A percentile compares a stretch with the other conserved stretches of the same genome.
These are phyloP conservation scores for roundworm (Caenorhabditis elegans) DNA, from an alignment of 1,140 invertebrate genomes.

Conservation along the genomic window DNA sequence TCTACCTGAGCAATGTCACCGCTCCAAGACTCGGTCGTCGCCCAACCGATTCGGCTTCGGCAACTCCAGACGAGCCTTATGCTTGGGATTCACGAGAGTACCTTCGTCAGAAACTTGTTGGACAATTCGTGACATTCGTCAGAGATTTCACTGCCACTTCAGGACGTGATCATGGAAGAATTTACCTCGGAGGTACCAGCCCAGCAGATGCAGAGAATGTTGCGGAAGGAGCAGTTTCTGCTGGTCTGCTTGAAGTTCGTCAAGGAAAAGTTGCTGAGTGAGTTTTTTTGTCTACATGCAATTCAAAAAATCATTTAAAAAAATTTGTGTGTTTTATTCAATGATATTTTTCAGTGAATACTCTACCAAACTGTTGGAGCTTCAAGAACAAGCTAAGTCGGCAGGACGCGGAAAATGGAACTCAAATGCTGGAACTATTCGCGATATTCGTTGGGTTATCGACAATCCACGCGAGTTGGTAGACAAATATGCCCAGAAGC, in stretches of 20 bases:
- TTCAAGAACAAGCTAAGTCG: constrained; percentile 86
- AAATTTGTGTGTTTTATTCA: background rate
- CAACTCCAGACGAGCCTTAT: constrained; percentile 73
- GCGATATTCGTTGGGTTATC: constrained; percentile 82
- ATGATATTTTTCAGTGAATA: constrained; percentile 60
- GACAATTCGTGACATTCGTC: constrained; percentile 80
- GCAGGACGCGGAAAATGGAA: constrained; percentile 84
- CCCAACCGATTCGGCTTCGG: constrained; percentile 72
- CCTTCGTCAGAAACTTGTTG: constrained; percentile 85
- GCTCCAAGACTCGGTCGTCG: constrained; percentile 85
- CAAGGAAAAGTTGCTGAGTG: constrained; percentile 75
- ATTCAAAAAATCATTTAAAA: background rate
- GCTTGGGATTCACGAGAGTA: constrained; percentile 95
- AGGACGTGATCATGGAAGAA: constrained; percentile 82
- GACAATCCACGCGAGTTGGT: constrained; percentile 82
- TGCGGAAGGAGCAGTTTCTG: constrained; percentile 80
- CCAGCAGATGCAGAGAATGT: constrained; percentile 76
- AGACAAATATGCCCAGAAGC: constrained; percentile 78
- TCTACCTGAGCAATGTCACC: constrained; percentile 83
- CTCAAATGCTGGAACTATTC: constrained; percentile 67
- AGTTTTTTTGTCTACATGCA: constrained; percentile 52
- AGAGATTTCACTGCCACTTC: constrained; percentile 70
- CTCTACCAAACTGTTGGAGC: constrained; percentile 73
- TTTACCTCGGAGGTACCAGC: constrained; percentile 73
- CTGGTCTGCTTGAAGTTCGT: constrained; percentile 83